phyloP scores from a whole-genome alignment of 2,888 invertebrate species.

The Drosophila dives region DNA sequence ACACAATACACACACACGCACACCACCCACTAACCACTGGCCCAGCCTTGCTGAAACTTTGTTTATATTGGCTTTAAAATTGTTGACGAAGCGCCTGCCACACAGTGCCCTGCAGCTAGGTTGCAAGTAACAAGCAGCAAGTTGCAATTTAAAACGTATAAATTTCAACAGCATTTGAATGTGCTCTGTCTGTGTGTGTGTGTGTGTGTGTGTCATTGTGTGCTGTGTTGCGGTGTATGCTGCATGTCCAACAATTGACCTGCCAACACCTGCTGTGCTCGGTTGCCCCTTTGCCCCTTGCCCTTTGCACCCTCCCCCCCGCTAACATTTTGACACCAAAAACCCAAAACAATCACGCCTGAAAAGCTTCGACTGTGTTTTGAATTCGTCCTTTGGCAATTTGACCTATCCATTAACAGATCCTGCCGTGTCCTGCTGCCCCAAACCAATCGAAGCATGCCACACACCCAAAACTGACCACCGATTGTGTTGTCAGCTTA shows the following conservation, averaged over 20 bases:
- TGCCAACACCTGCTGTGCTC: slow-evolving; percentile 21
- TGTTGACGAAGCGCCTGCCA: slow-evolving; percentile 11
- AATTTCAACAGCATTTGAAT: slow-evolving; percentile 48
- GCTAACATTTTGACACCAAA: slow-evolving; percentile 4
- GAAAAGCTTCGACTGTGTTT: slow-evolving; percentile 16
- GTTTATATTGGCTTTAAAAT: slow-evolving; percentile 32
- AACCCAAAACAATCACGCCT: slow-evolving; percentile 42
- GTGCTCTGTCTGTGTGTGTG: slow-evolving; percentile 4
- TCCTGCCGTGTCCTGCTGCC: slow-evolving; percentile 14
- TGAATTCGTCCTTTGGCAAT: slow-evolving; percentile 15
- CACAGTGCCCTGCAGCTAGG: slow-evolving; percentile 6
- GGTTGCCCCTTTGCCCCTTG: background rate
- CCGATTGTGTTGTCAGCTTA: background rate
- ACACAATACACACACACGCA: background rate
- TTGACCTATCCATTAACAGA: slow-evolving; percentile 15
- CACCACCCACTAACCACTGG: slow-evolving; percentile 8
- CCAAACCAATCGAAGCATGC: slow-evolving; percentile 10
- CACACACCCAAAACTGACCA: slow-evolving; percentile 2
- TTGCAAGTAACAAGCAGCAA: slow-evolving; percentile 24
- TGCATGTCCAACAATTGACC: slow-evolving; percentile 43
- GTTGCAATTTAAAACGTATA: slow-evolving; percentile 33
- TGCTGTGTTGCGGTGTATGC: slow-evolving; percentile 28
- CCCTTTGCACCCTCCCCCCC: background rate
- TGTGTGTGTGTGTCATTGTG: background rate
- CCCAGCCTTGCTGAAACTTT: slow-evolving; percentile 14